Base-by-base conservation (phyloP, 1,140 invertebrate genomes). In the Maconellicoccus hirsutus region DNA sequence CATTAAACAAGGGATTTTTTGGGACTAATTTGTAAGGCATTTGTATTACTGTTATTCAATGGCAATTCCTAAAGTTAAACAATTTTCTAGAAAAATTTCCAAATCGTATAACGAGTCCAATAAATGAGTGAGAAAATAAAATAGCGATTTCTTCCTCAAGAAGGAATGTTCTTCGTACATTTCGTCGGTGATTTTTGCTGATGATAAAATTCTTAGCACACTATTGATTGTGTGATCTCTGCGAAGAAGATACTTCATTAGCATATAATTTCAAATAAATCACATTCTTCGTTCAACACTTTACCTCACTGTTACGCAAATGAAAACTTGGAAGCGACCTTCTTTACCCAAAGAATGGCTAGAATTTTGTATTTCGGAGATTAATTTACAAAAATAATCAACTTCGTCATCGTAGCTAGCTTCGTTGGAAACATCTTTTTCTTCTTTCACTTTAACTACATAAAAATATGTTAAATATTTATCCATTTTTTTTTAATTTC, bases 101-200 rank as follows among this genome's bases (percentile, higher is more conserved):
- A 96, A 94, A 75, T 98, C 94, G 76, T 93, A 90, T 8, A 98
- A 83, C 3, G 93, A 92, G 73, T 92, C 87, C 26, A 98, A 83
- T 76, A 98, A 93, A 80, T 98, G 92, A 73, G 92, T 84, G 16
- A 98, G 84, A 80, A 96, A 96, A 73, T 89, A 91, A 33, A 94
- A 84, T 38, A 96, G 83, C 71, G 86, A 86, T 63, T 87, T 83
- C 77, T 94, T 92, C 70, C 94, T 84, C 27, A 99, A 80, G 80
- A 98, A 98, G 63, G 94, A 96, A 73, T 89, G 86, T 77, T 97
- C 94, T 78, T 98, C 95, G 76, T 96, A 99, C 92, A 98, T 94
- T 76, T 95, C 92, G 2, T 82, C 78, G 0, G 94, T 96, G 0
- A 92, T 87, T 16, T 90, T 90, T 73, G 87, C 82, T 2, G 93